Evolutionary conservation across 2,797 vertebrate genomes (phyloP), one percentile per base, ranked within the genome.

Genomic region (Rhodeus uyekii): DNA sequence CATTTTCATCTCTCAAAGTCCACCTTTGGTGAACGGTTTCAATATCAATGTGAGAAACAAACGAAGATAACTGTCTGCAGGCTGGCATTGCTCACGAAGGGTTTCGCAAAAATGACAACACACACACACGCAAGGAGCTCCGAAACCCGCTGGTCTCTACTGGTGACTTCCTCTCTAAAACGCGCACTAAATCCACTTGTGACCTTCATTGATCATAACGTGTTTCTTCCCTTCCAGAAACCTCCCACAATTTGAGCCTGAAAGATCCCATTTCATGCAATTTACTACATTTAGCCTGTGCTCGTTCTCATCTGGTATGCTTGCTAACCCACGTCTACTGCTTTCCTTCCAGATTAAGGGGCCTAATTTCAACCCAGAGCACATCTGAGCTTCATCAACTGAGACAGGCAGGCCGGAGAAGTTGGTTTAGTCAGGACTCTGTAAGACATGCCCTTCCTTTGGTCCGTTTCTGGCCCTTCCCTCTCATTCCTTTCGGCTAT

Each of bases 401-500:
- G 14, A 61, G 86, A 86, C 86, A 86, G 82, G 74, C 82, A 76
- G 79, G 86, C 84, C 80, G 65, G 86, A 78, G 72, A 85, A 86
- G 86, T 68, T 81, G 69, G 69, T 84, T 85, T 82, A 83, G 76
- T 73, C 72, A 72, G 82, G 82, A 72, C 83, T 84, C 82, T 69
- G 86, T 63, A 73, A 85, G 84, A 82, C 78, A 22, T 42, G 82
- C 82, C 79, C 74, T 82, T 84, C 76, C 48, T 83, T 83, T 82
- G 73, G 64, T 84, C 82, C 63, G 34, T 76, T 86, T 80, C 69
- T 83, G 86, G 82, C 80, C 78, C 76, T 82, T 85, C 63, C 32
- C 72, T 83, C 74, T 87, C 83, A 86, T 87, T 87, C 86, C 82
- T 87, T 86, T 80, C 68, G 58, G 86, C 84, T 87, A 87, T 87